Conservation (phyloP, 2,888 invertebrate genomes). For the Thalpophila matura region DNA sequence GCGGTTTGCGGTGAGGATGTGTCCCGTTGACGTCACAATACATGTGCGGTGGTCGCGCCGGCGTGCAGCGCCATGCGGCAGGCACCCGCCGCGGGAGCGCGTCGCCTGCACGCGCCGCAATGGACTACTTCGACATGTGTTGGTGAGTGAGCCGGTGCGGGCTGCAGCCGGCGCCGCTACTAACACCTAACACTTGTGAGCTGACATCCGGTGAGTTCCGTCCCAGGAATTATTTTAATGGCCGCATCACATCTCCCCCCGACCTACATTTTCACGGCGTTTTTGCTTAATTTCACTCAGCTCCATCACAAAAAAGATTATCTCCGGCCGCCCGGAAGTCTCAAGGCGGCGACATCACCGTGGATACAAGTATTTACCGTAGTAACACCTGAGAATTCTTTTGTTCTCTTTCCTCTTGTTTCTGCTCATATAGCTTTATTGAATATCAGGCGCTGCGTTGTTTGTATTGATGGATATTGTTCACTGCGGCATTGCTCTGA, state of each 20-base stretch:
- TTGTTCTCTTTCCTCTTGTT: slow-evolving; percentile 45
- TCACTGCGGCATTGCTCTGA: slow-evolving; percentile 34
- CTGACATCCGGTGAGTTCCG: slow-evolving; percentile 71
- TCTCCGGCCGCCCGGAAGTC: neutral
- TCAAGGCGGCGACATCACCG: slow-evolving; percentile 17
- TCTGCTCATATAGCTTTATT: slow-evolving; percentile 35
- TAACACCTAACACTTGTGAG: slow-evolving; percentile 70
- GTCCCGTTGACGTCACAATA: slow-evolving; percentile 73
- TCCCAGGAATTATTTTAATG: slow-evolving; percentile 58
- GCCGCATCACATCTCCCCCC: slow-evolving; percentile 45
- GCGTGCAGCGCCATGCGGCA: slow-evolving; percentile 42
- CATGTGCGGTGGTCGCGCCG: slow-evolving; percentile 57
- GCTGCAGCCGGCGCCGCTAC: slow-evolving; percentile 59
- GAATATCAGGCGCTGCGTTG: slow-evolving; percentile 28
- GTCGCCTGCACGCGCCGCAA: slow-evolving; percentile 65
- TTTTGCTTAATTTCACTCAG: slow-evolving; percentile 25
- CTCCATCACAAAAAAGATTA: slow-evolving; percentile 27
- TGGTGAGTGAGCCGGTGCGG: slow-evolving; percentile 82
- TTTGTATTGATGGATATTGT: slow-evolving; percentile 36
- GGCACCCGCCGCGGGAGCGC: slow-evolving; percentile 61
- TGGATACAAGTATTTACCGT: slow-evolving; percentile 19
- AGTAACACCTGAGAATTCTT: slow-evolving; percentile 37
- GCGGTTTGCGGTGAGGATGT: slow-evolving; percentile 76
- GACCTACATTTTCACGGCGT: slow-evolving; percentile 61
- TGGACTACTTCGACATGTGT: slow-evolving; percentile 87